phyloP scores from a whole-genome alignment of 2,888 invertebrate species.

The Sarcophaga caerulescens region DNA sequence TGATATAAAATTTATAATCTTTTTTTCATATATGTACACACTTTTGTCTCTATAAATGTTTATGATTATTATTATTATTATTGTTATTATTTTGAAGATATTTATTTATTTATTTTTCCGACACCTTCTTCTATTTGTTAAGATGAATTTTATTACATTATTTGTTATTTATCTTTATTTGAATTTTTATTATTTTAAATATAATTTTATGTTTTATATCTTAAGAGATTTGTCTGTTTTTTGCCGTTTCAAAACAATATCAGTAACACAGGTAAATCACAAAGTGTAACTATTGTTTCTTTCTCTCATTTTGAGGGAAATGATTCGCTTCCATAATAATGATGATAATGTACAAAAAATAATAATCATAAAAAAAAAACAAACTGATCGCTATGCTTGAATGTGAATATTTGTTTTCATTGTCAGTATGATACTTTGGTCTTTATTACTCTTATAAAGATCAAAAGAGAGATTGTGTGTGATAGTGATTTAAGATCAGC shows the following conservation, averaged over 20 bases:
- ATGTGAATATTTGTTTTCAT: background rate
- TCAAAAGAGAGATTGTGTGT: constrained; percentile 4
- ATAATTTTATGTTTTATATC: constrained; percentile 26
- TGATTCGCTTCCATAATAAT: constrained; percentile 32
- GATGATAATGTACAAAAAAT: constrained; percentile 35
- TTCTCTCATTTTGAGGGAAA: background rate
- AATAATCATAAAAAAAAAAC: background rate
- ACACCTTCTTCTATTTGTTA: background rate
- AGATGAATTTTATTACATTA: constrained; percentile 22
- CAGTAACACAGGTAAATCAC: background rate
- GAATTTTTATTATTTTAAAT: constrained; percentile 5
- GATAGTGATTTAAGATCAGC: background rate
- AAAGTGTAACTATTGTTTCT: constrained; percentile 7
- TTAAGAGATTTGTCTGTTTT: background rate
- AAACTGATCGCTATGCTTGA: background rate
- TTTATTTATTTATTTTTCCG: constrained; percentile 13
- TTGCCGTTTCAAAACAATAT: constrained; percentile 17
- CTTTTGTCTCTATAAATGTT: constrained; percentile 28
- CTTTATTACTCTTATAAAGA: constrained; percentile 42
- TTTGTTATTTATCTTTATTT: constrained; percentile 32
- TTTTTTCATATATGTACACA: constrained; percentile 41
- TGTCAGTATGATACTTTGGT: constrained; percentile 32
- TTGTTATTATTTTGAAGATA: background rate
- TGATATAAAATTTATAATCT: constrained; percentile 54
- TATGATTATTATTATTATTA: constrained; percentile 10